Base-by-base conservation (phyloP, 1,140 invertebrate species). In the Potamilus streckersoni region DNA sequence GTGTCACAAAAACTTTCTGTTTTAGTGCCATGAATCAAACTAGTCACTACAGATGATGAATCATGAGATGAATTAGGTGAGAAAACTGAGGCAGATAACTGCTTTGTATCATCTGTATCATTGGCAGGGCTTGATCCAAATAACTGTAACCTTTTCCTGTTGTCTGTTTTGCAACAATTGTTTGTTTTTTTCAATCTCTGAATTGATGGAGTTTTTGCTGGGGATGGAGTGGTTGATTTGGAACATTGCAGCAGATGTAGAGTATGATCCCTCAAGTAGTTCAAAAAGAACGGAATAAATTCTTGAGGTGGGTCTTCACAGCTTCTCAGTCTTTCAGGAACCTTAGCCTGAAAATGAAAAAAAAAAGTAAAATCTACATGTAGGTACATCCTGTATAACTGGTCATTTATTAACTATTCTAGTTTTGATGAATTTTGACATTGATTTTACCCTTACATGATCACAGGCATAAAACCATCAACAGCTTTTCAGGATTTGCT, bases 251-350 rank as follows among this genome's bases (percentile, higher is more conserved):
- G 19, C 27, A 77, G 38, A 73, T 77, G 75, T 31, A 77, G 16
- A n/a, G 75, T 77, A 31, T 77, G 75, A 61, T 77, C 75, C 19
- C 75, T 20, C 6, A 77, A 31, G 38, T 77, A 77, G 57, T 77
- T 77, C 70, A 77, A 55, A 60, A 77, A 69, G 55, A 72, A 77
- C 49, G 75, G 75, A 23, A 77, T 77, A 55, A 77, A 77, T n/a
- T 77, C 75, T 38, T 66, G 56, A 49, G 38, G 38, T 49, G 38
- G 38, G 6, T 49, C 38, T 49, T 49, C 38, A 49, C 38, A 49
- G 38, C 38, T 49, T 49, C 38, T 49, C 38, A 49, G 6, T 49
- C 11, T 49, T 49, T 49, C 38, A 8, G 38, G 38, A 49, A 49
- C 38, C 38, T 49, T 49, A 6, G 38, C 4, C 38, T 49, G 38